Conservation (phyloP, 2,113 vertebrate species). For the Crypturellus undulatus region DNA sequence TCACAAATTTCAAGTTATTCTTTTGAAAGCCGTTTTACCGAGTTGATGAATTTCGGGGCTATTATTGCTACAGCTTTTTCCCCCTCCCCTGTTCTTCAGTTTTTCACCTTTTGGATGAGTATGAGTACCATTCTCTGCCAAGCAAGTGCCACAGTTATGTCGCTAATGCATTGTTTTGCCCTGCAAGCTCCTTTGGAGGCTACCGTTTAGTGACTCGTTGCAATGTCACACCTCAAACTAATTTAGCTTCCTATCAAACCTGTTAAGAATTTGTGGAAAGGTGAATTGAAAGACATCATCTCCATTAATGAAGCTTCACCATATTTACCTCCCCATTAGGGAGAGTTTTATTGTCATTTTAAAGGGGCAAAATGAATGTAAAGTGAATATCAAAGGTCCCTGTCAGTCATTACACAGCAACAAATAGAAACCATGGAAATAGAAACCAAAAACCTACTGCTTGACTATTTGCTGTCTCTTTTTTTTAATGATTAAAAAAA, state of each 20-base stretch:
- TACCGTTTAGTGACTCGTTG: background rate
- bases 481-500: background rate
- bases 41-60: background rate
- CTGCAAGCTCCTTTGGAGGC: background rate
- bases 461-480: background rate
- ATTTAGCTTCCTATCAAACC: background rate
- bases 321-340: background rate
- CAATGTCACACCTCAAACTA: background rate
- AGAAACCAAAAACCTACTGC: background rate
- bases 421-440: background rate
- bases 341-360: background rate
- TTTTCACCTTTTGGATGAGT: background rate
- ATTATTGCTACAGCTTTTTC: background rate
- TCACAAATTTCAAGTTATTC: background rate
- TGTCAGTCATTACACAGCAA: background rate
- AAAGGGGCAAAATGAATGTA: background rate
- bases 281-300: background rate
- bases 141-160: background rate
- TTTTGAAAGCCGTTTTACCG: background rate
- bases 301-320: background rate
- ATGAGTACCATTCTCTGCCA: background rate
- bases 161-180: background rate
- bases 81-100: background rate
- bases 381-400: background rate
- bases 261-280: background rate